Evolutionary conservation across 2,888 invertebrate genomes (phyloP), one percentile per base, ranked within the genome.

Genomic region (Tachystola acroxantha): DNA sequence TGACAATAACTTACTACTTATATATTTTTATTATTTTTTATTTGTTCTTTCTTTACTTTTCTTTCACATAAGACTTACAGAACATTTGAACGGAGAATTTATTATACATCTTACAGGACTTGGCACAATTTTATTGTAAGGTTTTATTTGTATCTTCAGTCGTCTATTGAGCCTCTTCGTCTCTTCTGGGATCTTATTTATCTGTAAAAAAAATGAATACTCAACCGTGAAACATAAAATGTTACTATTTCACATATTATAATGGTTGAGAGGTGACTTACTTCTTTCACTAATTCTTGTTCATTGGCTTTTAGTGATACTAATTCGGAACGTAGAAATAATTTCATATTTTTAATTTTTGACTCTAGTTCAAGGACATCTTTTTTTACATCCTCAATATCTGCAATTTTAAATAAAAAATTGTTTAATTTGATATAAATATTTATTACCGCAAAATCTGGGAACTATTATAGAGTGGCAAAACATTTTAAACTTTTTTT

Each of bases 41-140:
- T 31, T 29, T 26, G 3, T 10, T 3, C 9, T 24, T 9, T 24
- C 9, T n/a, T n/a, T n/a, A n/a, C n/a, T n/a, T n/a, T n/a, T n/a
- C n/a, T n/a, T n/a, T n/a, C n/a, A n/a, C n/a, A n/a, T n/a, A n/a
- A n/a, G 34, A 64, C 76, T 59, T 51, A 84, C 84, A 20, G 38
- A 38, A 52, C 65, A 72, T 50, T 77, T 81, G 16, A 77, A 67
- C 5, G 82, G 84, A 7, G 79, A 73, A 35, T 68, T 67, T 43
- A 82, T 81, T 2, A 80, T 32, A 9, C 51, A 52, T 50, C 65
- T 68, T 4, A 85, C 78, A 1, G 84, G 84, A 53, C 85, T 86
- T 2, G 73, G 70, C 1, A 81, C 64, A 19, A 79, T 67, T 29
- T 72, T 61, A 11, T 60, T 75, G 39, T 62, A 80, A 1, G 34